These are phyloP conservation scores for Netelia melanura DNA, from an alignment of 2,888 invertebrate genomes.

Conservation along the genomic window DNA sequence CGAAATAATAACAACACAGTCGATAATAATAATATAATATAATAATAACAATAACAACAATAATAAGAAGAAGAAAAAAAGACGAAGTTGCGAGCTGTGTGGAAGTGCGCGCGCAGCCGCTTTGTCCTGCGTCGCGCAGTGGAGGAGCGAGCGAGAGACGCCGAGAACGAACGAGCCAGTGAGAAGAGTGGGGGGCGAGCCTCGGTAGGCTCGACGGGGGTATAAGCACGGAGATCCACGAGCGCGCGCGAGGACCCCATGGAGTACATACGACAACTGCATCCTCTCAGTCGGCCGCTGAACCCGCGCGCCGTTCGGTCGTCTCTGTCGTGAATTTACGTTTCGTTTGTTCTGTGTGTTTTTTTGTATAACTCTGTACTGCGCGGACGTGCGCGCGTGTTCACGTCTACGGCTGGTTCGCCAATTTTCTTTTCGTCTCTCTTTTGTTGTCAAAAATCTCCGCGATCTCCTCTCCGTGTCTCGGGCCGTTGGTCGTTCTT, in stretches of 20 bases:
- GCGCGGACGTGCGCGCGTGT: neutral
- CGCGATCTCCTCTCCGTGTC: neutral
- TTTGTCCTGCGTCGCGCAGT: slow-evolving; percentile 78
- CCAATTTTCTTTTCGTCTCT: slow-evolving; percentile 12
- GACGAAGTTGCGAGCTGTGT: slow-evolving; percentile 60
- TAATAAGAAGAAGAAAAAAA: slow-evolving; percentile 38
- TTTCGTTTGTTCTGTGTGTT: slow-evolving; percentile 53
- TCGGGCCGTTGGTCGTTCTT: neutral
- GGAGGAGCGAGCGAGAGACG: slow-evolving; percentile 68
- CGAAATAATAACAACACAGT: neutral
- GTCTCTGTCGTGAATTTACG: slow-evolving; percentile 56
- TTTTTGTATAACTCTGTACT: slow-evolving; percentile 18
- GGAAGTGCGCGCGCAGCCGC: slow-evolving; percentile 82
- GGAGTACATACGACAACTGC: slow-evolving; percentile 83
- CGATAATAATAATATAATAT: slow-evolving; percentile 15
- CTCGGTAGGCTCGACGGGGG: slow-evolving; percentile 68
- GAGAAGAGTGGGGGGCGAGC: slow-evolving; percentile 61
- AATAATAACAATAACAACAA: slow-evolving; percentile 33
- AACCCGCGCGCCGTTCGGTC: slow-evolving; percentile 83
- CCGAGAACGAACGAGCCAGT: slow-evolving; percentile 73
- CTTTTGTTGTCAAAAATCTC: neutral
- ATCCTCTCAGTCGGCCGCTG: slow-evolving; percentile 84
- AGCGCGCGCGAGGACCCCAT: slow-evolving; percentile 77
- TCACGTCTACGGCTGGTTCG: slow-evolving; percentile 25
- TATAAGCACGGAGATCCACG: slow-evolving; percentile 66